These are phyloP conservation scores for Daphoenositta chrysoptera DNA, from an alignment of 2,113 vertebrate genomes.

Conservation along the genomic window DNA sequence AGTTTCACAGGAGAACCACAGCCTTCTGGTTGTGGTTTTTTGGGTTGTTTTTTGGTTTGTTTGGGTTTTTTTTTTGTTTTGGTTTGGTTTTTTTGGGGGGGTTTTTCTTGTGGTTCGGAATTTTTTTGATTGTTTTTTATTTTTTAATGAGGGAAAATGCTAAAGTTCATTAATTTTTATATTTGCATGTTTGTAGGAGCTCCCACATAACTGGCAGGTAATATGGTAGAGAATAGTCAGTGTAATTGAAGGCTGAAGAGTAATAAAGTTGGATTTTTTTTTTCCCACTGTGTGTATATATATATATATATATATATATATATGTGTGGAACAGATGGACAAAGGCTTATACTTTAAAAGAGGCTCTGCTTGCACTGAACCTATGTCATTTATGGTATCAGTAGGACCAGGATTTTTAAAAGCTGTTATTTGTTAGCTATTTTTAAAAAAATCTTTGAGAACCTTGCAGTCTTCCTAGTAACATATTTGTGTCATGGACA, in stretches of 20 bases:
- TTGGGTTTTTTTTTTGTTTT: neutral
- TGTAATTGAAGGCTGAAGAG: neutral
- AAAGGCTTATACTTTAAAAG: neutral
- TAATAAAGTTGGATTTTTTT: neutral
- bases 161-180: neutral
- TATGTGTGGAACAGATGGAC: neutral
- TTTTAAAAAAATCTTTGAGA: neutral
- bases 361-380: neutral
- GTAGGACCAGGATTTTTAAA: neutral
- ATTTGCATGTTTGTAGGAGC: neutral
- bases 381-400: neutral
- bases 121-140: neutral
- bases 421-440: neutral
- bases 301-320: neutral
- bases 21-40: neutral
- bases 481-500: rapidly evolving
- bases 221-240: neutral
- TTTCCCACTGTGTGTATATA: neutral
- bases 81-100: neutral
- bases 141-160: neutral
- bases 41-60: neutral
- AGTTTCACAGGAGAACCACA: neutral
- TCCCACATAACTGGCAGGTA: neutral
- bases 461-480: neutral
- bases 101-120: too few species aligned